Evolutionary conservation across 2,888 invertebrate genomes (phyloP).

Genomic region (Polydrusus tereticollis): DNA sequence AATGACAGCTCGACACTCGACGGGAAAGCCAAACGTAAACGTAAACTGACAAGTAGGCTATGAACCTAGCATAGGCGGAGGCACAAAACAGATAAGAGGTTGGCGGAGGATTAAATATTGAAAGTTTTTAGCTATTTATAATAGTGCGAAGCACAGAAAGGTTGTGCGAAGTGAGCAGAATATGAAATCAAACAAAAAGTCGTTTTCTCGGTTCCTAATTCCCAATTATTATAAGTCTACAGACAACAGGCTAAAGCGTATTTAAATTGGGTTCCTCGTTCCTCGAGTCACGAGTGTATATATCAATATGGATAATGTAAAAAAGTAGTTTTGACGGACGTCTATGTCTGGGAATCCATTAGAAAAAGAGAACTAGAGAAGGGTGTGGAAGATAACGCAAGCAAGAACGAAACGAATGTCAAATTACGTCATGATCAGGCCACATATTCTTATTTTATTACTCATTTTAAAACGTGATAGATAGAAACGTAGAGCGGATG

Average conservation of each 20-base stretch:
- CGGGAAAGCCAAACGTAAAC: neutral
- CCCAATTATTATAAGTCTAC: no score
- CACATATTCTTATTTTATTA: neutral
- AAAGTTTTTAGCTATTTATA: no score
- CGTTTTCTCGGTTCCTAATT: no score
- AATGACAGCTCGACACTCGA: conserved; percentile 21
- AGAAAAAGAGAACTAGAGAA: conserved; percentile 11
- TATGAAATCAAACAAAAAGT: no score
- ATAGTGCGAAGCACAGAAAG: no score
- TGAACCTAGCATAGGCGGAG: conserved; percentile 10
- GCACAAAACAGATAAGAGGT: no score
- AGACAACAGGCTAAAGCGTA: no score
- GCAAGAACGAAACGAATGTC: neutral
- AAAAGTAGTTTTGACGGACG: neutral
- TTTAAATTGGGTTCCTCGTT: no score
- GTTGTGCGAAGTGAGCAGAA: no score
- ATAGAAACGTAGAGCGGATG: neutral
- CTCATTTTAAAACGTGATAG: neutral
- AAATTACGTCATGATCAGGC: conserved; percentile 13
- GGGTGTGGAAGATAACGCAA: neutral
- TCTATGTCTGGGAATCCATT: conserved; percentile 4
- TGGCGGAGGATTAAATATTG: no score
- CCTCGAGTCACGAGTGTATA: no score
- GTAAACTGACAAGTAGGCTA: conserved; percentile 24
- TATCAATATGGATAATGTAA: no score